Base-by-base conservation (phyloP, 30 jellyfish, hydroid and myxozoan species). In the Calvadosia cruxmelitensis region DNA sequence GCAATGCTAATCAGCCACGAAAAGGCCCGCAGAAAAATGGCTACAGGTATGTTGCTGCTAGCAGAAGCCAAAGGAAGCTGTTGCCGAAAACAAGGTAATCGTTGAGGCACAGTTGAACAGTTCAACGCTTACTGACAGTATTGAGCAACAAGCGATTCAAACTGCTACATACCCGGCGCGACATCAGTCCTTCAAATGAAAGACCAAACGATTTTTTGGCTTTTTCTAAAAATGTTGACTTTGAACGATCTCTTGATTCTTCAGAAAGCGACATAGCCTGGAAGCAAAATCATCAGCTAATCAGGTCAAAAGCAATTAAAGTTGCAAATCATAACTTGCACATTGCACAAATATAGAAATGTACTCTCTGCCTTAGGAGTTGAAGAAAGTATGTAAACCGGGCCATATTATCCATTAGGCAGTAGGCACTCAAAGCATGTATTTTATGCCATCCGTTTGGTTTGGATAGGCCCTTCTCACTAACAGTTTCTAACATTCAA, bases 191-290 rank as follows among this genome's bases (percentile, higher is more conserved):
- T 27, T 87, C 94, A 30, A 87, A 87, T 0, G 96, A 79, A 63
- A 51, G 53, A 31, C 92, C 75, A 50, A 86, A 49, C 16, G 96
- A 79, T 49, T 87, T 87, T 52, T 79, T 87, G 50, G 96, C 96
- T 57, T 87, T 87, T 68, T 87, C 96, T 52, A 87, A 87, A 70
- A 87, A 74, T 15, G 91, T 80, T 50, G 82, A 71, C 52, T 73
- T 78, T n/a, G 91, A 73, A 3, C 96, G 81, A 42, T 42, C 57
- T 36, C 86, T 76, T 3, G 64, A 34, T 34, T 80, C 93, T 35
- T 72, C 93, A 2, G 57, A 27, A 5, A 42, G 57, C 10, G 57
- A 20, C 57, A 5, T 10, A 42, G 57, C 20, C 57, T 42, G 57
- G n/a, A 42, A 42, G 15, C 57, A 5, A 42, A 42, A 42, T 42